Evolutionary conservation across 2,113 vertebrate genomes (phyloP).

Genomic region (Syngnathoides biaculeatus): DNA sequence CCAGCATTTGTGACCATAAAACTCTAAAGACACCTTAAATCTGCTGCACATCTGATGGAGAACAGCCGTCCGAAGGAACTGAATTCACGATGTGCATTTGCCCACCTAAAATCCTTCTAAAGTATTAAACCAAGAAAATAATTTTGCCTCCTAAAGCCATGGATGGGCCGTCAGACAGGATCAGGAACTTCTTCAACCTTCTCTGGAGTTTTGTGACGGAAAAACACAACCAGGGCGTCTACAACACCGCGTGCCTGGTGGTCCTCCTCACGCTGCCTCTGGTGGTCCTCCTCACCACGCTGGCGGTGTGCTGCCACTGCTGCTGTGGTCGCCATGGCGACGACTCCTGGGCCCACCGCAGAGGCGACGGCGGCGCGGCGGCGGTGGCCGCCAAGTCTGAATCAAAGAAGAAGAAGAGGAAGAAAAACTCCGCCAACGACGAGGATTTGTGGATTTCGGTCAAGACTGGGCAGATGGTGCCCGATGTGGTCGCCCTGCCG

Average conservation of each 20-base stretch:
- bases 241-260: conserved; percentile 85
- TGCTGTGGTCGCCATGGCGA: conserved; percentile 76
- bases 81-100: conserved; percentile 3
- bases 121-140: conserved; percentile 37
- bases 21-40: neutral
- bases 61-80: neutral
- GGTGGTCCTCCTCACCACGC: conserved; percentile 69
- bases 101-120: conserved; percentile 12
- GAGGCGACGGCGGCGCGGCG: conserved; percentile 7
- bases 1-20: conserved; percentile 3
- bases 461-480: conserved; percentile 80
- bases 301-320: conserved; percentile 88
- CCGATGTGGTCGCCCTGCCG: conserved; percentile 69
- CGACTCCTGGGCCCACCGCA: conserved; percentile 41
- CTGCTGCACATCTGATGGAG: neutral
- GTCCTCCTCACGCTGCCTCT: conserved; percentile 82
- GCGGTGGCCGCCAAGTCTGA: conserved; percentile 42
- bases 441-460: conserved; percentile 96
- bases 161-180: conserved; percentile 70
- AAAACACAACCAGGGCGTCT: conserved; percentile 85
- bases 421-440: conserved; percentile 71
- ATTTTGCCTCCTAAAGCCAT: conserved; percentile 37
- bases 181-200: conserved; percentile 78
- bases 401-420: conserved; percentile 54
- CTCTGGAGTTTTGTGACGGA: conserved; percentile 75